Evolutionary conservation across 2,113 vertebrate species (phyloP), one percentile per base, ranked within the genome.

Genomic region (Tichodroma muraria): DNA sequence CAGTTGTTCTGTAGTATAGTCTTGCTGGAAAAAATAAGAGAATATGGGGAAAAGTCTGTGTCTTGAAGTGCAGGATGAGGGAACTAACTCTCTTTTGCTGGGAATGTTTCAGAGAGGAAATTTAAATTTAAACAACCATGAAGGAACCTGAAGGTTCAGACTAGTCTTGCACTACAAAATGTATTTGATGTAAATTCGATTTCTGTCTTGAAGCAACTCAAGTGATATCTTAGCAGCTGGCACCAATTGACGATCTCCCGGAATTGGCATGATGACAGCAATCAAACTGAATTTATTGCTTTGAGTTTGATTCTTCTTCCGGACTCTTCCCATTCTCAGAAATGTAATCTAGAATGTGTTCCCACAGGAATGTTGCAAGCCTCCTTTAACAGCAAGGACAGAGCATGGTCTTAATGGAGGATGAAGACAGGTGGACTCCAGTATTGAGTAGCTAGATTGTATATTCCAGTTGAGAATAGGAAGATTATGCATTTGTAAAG

Each of bases 251-350:
- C 88, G 68, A 7, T 91, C 79, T 96, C 88, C 85, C 57, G 25
- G 88, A 96, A 95, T 35, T 95, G 96, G 95, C 95, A 94, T 56
- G 82, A 86, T 95, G 95, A 96, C 96, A 95, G 94, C 94, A 96
- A 90, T 94, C 93, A 95, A 95, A 95, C 66, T 76, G 92, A 95
- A 93, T 95, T 94, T 94, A 95, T 93, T 96, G 88, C 92, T 85
- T 85, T 90, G 89, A 71, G 90, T 93, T 95, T 95, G 93, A 95
- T 94, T 89, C 91, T 47, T 94, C 79, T 95, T 95, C 93, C 50
- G 56, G 89, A 65, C 89, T 94, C 89, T 92, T 95, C 91, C 85
- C 85, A 28, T 96, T 96, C 90, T 96, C 82, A 96, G 95, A 97
- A 95, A 92, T 85, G 91, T 86, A 86, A 94, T 93, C 85, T 80